These are phyloP conservation scores for Pseudochromis fuscus DNA, from an alignment of 2,797 vertebrate species.

Conservation along the genomic window DNA sequence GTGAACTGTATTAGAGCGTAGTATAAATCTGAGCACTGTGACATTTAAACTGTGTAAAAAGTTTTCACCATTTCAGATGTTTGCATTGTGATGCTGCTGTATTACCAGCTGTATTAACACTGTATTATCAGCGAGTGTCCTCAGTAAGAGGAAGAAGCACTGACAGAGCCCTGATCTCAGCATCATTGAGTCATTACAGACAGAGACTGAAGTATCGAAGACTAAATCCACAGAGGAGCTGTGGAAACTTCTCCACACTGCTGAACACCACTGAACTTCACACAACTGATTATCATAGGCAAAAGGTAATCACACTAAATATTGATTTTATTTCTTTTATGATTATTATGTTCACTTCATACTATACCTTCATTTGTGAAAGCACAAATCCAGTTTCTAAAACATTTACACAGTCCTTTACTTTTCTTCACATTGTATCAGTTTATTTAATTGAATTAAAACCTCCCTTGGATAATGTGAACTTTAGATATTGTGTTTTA, in stretches of 20 bases:
- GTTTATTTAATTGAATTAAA: constrained; percentile 10
- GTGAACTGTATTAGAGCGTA: too few relatives aligned
- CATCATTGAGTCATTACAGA: background rate
- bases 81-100: background rate
- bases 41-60: background rate
- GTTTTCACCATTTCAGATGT: background rate
- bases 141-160: background rate
- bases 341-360: background rate
- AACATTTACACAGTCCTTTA: background rate
- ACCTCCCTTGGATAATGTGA: background rate
- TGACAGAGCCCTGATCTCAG: background rate
- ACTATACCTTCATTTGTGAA: background rate
- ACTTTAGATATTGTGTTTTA: background rate
- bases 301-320: too few relatives aligned
- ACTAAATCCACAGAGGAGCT: background rate
- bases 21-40: background rate
- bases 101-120: too few relatives aligned
- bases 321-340: background rate
- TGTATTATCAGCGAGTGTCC: too few relatives aligned
- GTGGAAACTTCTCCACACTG: background rate
- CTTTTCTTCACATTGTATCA: background rate
- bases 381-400: background rate
- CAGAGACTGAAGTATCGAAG: background rate
- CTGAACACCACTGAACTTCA: background rate
- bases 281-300: too few relatives aligned